Evolutionary conservation across 2,797 vertebrate genomes (phyloP).

Genomic region (Channa striata): DNA sequence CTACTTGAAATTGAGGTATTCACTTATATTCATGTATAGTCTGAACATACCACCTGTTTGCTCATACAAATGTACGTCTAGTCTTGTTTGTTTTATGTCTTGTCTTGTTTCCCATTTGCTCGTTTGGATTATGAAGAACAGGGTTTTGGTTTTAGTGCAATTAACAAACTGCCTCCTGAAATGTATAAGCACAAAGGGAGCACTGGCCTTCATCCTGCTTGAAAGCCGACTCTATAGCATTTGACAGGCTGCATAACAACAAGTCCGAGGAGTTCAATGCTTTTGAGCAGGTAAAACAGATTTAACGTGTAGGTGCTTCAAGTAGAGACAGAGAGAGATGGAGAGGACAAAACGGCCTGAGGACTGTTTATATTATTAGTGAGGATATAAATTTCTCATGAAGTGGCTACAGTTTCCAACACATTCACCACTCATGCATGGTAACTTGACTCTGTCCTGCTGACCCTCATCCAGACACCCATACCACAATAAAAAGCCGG

Average conservation of each 20-base stretch:
- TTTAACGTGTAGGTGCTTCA: slow-evolving; percentile 59
- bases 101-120: too few relatives aligned
- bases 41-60: slow-evolving; percentile 17
- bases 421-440: slow-evolving; percentile 62
- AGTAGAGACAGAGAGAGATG: slow-evolving; percentile 45
- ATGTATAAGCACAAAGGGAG: slow-evolving; percentile 45
- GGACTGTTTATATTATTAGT: slow-evolving; percentile 67
- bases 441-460: slow-evolving; percentile 68
- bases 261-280: slow-evolving; percentile 21
- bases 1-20: background rate
- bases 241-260: slow-evolving; percentile 57
- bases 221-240: slow-evolving; percentile 68
- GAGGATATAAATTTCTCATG: slow-evolving; percentile 72
- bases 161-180: background rate
- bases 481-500: slow-evolving; percentile 68
- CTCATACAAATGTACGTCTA: background rate
- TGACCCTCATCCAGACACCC: slow-evolving; percentile 72
- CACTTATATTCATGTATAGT: background rate
- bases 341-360: slow-evolving; percentile 34
- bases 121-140: too few relatives aligned
- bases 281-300: slow-evolving; percentile 44
- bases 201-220: slow-evolving; percentile 39
- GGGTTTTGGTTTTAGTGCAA: too few relatives aligned
- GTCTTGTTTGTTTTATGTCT: too few relatives aligned
- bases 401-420: slow-evolving; percentile 73